phyloP scores from a whole-genome alignment of 2,888 invertebrate genomes.

The Thumatha senex region DNA sequence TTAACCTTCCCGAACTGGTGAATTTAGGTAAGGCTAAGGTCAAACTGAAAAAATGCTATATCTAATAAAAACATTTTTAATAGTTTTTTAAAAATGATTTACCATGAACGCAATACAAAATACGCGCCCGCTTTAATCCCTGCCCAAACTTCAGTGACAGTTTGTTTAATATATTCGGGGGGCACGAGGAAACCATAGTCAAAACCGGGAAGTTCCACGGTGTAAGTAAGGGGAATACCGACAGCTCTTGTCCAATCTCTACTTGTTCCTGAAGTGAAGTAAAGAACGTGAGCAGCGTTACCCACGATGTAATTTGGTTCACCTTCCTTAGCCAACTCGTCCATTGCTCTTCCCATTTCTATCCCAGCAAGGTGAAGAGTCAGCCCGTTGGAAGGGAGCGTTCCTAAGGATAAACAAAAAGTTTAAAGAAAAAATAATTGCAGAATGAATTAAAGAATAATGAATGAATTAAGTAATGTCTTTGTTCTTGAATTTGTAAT shows the following conservation, averaged over 20 bases:
- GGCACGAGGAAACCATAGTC: constrained; percentile 82
- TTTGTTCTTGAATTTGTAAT: no score
- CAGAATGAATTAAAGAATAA: no score
- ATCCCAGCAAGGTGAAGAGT: constrained; percentile 71
- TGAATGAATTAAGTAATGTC: no score
- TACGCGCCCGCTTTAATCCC: constrained; percentile 74
- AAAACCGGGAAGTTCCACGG: constrained; percentile 87
- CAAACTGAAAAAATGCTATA: no score
- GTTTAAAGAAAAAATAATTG: no score
- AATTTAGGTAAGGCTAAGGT: no score
- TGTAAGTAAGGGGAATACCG: constrained; percentile 84
- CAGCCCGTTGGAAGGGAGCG: constrained; percentile 78
- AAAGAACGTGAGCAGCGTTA: constrained; percentile 80
- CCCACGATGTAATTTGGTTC: constrained; percentile 79
- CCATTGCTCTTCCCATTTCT: constrained; percentile 71
- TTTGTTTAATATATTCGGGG: constrained; percentile 76
- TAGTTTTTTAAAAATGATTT: no score
- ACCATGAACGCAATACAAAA: constrained; percentile 42
- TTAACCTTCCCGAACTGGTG: no score
- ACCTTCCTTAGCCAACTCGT: constrained; percentile 61
- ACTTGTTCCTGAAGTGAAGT: constrained; percentile 86
- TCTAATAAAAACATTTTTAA: no score
- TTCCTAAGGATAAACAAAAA: constrained; percentile 40
- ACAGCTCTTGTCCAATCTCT: constrained; percentile 86
- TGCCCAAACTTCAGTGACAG: constrained; percentile 85